A percentile compares a stretch with the other conserved stretches of the same genome.
Evolutionary conservation across 2,113 vertebrate genomes (phyloP).

Genomic region (Symphodus melops): DNA sequence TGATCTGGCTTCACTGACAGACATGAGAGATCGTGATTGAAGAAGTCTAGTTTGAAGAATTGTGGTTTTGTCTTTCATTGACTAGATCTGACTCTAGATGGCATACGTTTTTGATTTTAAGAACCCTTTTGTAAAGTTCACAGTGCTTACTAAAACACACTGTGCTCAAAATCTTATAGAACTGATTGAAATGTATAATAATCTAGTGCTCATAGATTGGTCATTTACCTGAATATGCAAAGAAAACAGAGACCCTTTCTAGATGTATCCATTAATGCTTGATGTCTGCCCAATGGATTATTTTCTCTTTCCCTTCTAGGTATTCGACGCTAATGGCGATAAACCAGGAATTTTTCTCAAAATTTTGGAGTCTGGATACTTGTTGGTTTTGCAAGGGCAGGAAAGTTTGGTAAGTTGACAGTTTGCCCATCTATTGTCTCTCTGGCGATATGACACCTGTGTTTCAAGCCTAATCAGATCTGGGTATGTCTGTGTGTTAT

Average conservation of each 20-base stretch:
- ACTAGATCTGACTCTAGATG: conserved; percentile 41
- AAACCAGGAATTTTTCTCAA: conserved; percentile 83
- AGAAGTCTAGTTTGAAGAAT: neutral
- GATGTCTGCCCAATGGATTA: neutral
- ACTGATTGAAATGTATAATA: neutral
- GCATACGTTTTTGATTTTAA: conserved; percentile 22
- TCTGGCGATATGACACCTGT: neutral
- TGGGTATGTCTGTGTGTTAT: too few species aligned
- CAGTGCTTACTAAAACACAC: neutral
- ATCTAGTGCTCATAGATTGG: neutral
- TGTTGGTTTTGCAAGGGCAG: conserved; percentile 87
- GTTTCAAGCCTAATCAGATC: neutral
- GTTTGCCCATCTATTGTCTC: neutral
- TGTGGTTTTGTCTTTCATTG: conserved; percentile 17
- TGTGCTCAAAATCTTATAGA: neutral
- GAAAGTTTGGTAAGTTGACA: conserved; percentile 87
- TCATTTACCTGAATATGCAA: too few species aligned
- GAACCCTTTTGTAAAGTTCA: neutral
- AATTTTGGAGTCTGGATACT: conserved; percentile 88
- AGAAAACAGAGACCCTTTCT: neutral
- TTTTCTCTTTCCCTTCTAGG: conserved; percentile 68
- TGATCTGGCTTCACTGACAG: too few species aligned
- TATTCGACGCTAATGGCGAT: conserved; percentile 84
- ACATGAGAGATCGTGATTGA: too few species aligned
- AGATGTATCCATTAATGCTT: neutral